phyloP scores from a whole-genome alignment of 2,888 invertebrate species.

The Dryobotodes eremita region DNA sequence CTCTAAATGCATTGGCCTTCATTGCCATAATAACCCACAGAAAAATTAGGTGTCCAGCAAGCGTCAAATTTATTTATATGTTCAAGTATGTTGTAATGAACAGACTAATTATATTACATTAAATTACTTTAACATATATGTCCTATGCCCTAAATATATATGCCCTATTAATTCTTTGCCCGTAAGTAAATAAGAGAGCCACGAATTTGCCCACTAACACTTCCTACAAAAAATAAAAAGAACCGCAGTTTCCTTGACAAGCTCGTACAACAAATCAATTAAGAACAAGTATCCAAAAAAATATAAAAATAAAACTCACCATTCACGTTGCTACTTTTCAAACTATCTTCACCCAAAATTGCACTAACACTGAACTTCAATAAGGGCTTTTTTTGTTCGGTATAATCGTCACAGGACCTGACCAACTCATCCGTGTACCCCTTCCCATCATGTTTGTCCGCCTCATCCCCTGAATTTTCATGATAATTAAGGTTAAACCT shows the following conservation, averaged over 20 bases:
- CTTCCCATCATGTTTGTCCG: conserved; percentile 74
- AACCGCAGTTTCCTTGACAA: neutral
- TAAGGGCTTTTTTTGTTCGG: conserved; percentile 92
- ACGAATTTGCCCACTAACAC: neutral
- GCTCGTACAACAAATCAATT: too few species aligned
- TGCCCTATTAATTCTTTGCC: too few species aligned
- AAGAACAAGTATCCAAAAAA: neutral
- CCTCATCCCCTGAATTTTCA: conserved; percentile 85
- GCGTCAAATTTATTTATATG: neutral
- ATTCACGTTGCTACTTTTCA: conserved; percentile 79
- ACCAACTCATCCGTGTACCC: conserved; percentile 84
- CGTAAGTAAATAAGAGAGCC: neutral
- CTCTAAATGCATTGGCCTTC: too few species aligned
- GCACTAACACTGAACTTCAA: conserved; percentile 98
- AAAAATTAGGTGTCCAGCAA: neutral
- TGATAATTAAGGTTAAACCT: conserved; percentile 85
- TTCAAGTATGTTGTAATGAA: neutral
- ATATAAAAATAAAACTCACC: conserved; percentile 79
- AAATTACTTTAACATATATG: neutral
- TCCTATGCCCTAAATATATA: neutral
- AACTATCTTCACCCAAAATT: conserved; percentile 92
- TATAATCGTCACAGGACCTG: conserved; percentile 83
- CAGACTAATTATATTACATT: neutral
- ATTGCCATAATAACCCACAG: too few species aligned
- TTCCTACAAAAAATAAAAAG: neutral